A percentile compares a stretch with the other conserved stretches of the same genome.
Evolutionary conservation across 2,113 vertebrate genomes (phyloP).

Genomic region (Pogona vitticeps): DNA sequence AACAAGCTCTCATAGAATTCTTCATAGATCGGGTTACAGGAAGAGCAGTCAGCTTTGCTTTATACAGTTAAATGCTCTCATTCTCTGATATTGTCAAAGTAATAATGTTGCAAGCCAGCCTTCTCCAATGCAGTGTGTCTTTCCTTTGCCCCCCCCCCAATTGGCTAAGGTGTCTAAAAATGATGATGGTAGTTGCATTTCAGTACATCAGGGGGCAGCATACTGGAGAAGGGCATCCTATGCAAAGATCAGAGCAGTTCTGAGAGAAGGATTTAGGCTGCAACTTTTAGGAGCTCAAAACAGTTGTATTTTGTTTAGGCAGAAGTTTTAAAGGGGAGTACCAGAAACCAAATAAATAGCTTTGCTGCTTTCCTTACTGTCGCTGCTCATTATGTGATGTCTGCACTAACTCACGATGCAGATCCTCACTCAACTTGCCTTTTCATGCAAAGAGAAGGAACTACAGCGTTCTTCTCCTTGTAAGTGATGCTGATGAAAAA

Average conservation of each 20-base stretch:
- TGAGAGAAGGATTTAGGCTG: background rate
- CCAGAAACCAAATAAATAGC: background rate
- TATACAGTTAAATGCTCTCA: background rate
- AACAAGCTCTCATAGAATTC: background rate
- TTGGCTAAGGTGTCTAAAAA: background rate
- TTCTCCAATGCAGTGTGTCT: background rate
- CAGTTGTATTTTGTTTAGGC: background rate
- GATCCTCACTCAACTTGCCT: too few relatives aligned
- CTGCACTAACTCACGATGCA: too few relatives aligned
- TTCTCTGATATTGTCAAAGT: background rate
- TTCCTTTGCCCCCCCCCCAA: too few relatives aligned
- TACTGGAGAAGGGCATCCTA: background rate
- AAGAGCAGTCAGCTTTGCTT: background rate
- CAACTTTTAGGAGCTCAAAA: background rate
- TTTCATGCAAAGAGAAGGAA: too few relatives aligned
- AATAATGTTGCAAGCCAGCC: too few relatives aligned
- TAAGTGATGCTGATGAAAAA: too few relatives aligned
- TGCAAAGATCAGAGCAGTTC: background rate
- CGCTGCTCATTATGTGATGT: background rate
- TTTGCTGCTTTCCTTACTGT: background rate
- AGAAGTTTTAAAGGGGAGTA: background rate
- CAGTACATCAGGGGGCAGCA: background rate
- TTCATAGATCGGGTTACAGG: background rate
- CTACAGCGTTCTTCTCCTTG: too few relatives aligned
- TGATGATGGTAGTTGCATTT: background rate